Percentiles rank a stretch among this genome's conserved stretches.
These are phyloP conservation scores for Merluccius polli DNA, from an alignment of 2,797 vertebrate genomes.

Conservation along the genomic window DNA sequence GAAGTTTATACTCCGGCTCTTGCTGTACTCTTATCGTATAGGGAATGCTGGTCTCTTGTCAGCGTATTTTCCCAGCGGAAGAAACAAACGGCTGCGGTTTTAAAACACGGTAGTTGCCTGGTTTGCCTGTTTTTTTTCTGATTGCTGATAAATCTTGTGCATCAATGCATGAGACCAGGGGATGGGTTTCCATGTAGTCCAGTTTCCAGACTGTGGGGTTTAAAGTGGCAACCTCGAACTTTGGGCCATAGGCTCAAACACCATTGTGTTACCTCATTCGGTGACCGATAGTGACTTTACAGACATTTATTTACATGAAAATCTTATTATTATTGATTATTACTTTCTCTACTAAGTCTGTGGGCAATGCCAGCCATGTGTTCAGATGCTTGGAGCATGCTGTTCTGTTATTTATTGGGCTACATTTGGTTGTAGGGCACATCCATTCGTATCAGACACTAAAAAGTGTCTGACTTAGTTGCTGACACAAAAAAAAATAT, in stretches of 20 bases:
- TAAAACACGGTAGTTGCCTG: neutral
- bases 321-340: too few species aligned
- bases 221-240: too few species aligned
- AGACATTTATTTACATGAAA: too few species aligned
- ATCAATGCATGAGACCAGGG: neutral
- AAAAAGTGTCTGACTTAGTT: too few species aligned
- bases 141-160: neutral
- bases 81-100: neutral
- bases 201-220: neutral
- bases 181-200: neutral
- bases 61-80: slow-evolving; percentile 2
- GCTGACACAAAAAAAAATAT: too few species aligned
- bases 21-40: slow-evolving; percentile 6
- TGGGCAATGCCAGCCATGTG: too few species aligned
- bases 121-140: neutral
- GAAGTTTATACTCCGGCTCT: slow-evolving; percentile 18
- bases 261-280: too few species aligned
- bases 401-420: slow-evolving; percentile 31
- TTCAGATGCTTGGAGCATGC: slow-evolving; percentile 13
- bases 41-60: neutral
- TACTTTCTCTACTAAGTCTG: too few species aligned
- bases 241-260: too few species aligned
- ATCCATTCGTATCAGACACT: slow-evolving; percentile 26
- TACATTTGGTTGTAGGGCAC: slow-evolving; percentile 29
- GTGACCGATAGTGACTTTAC: too few species aligned